These are phyloP conservation scores for Saimiri boliviensis DNA, from an alignment of 2,113 vertebrate genomes.

Conservation along the genomic window DNA sequence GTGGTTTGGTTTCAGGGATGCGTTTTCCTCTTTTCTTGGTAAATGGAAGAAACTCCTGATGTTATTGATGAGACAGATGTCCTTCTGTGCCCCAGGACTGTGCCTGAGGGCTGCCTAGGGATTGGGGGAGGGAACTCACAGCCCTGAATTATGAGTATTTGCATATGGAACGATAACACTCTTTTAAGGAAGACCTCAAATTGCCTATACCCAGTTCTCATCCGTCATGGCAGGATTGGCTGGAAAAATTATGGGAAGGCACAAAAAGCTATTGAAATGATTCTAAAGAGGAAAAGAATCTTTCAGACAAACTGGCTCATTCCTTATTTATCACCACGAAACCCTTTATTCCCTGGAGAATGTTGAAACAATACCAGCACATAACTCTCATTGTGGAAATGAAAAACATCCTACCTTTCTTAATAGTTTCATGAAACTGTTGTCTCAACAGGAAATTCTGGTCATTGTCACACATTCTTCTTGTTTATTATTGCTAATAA, in stretches of 20 bases:
- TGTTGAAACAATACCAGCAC: constrained; percentile 63
- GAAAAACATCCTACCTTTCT: constrained; percentile 76
- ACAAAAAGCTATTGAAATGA: background rate
- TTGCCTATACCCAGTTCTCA: background rate
- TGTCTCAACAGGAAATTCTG: constrained; percentile 80
- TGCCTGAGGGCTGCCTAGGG: background rate
- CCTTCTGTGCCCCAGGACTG: background rate
- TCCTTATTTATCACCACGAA: constrained; percentile 21
- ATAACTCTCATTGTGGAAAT: constrained; percentile 37
- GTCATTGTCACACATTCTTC: constrained; percentile 72
- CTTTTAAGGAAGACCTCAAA: background rate
- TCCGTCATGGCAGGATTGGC: background rate
- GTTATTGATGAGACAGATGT: background rate
- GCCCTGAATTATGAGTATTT: background rate
- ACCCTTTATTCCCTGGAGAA: constrained; percentile 55
- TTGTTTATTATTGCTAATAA: constrained; percentile 76
- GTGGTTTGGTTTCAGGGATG: background rate
- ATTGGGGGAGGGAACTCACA: background rate
- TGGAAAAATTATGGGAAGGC: constrained; percentile 20
- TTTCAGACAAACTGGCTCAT: constrained; percentile 43
- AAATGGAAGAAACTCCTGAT: background rate
- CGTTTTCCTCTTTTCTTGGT: background rate
- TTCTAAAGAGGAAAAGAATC: constrained; percentile 25
- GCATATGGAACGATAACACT: background rate
- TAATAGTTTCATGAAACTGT: constrained; percentile 52